These are phyloP conservation scores for Megalopta genalis DNA, from an alignment of 1,140 invertebrate species.

Conservation along the genomic window DNA sequence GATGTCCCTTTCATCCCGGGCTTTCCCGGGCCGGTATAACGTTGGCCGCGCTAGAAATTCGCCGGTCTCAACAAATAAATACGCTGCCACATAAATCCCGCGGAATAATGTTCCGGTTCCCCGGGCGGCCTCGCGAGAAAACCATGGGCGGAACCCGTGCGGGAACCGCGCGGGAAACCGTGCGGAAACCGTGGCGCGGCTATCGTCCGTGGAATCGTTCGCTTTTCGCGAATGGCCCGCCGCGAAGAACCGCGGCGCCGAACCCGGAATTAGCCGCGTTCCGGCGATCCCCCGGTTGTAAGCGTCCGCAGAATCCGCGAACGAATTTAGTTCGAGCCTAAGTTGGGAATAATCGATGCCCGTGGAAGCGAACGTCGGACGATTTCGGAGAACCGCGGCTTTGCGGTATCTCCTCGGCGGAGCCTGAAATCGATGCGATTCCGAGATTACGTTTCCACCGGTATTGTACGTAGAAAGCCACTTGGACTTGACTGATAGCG, in stretches of 20 bases:
- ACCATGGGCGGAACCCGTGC: no score
- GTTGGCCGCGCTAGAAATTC: no score
- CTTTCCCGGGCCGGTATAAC: no score
- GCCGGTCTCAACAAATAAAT: no score
- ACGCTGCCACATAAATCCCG: no score
- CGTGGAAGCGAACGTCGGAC: slow-evolving; percentile 18
- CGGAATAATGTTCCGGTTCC: no score
- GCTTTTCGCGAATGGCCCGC: no score
- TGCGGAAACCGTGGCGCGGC: no score
- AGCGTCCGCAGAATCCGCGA: not conserved
- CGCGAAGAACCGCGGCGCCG: not conserved
- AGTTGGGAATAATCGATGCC: slow-evolving; percentile 38
- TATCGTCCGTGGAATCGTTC: no score
- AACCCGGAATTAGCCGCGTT: not conserved
- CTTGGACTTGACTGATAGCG: slow-evolving; percentile 40
- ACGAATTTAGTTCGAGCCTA: not conserved
- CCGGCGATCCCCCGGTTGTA: not conserved
- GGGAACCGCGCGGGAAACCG: no score
- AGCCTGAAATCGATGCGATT: slow-evolving; percentile 48
- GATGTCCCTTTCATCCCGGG: no score
- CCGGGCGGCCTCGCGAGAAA: no score
- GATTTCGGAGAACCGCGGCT: slow-evolving; percentile 45
- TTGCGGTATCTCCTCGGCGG: slow-evolving; percentile 37
- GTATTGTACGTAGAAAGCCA: slow-evolving; percentile 36
- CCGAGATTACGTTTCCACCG: slow-evolving; percentile 39